A percentile compares a stretch with the other conserved stretches of the same genome.
Evolutionary conservation across 2,797 vertebrate species (phyloP).

Genomic region (Enteromius anoplus): DNA sequence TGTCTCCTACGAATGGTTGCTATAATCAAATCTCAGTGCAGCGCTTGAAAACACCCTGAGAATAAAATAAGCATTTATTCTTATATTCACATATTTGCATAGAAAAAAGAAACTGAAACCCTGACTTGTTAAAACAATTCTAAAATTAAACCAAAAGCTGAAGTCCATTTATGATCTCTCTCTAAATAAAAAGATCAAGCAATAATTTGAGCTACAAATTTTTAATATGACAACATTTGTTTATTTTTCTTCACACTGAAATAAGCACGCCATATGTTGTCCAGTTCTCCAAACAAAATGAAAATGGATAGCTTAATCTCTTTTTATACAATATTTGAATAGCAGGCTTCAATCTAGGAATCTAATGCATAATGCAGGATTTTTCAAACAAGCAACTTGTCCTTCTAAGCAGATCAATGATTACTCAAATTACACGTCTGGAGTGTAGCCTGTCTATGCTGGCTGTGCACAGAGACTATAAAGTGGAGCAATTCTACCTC

Average conservation of each 20-base stretch:
- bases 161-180: not conserved
- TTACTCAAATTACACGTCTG: too few species aligned
- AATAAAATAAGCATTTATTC: not conserved
- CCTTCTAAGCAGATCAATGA: too few species aligned
- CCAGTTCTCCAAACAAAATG: constrained; percentile 1
- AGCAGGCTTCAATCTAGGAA: not conserved
- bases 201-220: not conserved
- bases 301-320: constrained; percentile 5
- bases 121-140: not conserved
- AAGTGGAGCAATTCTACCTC: too few species aligned
- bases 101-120: not conserved
- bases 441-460: too few species aligned
- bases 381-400: not conserved
- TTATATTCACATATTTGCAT: not conserved
- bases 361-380: not conserved
- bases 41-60: not conserved
- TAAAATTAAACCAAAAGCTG: constrained; percentile 3
- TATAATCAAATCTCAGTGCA: constrained; percentile 4
- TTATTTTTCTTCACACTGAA: not conserved
- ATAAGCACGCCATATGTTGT: not conserved
- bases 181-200: not conserved
- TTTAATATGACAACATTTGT: not conserved
- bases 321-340: constrained; percentile 9
- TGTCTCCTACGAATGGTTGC: not conserved
- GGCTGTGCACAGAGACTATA: too few species aligned